Evolutionary conservation across 2,797 vertebrate genomes (phyloP).

Genomic region (Phoxinus dragarum): DNA sequence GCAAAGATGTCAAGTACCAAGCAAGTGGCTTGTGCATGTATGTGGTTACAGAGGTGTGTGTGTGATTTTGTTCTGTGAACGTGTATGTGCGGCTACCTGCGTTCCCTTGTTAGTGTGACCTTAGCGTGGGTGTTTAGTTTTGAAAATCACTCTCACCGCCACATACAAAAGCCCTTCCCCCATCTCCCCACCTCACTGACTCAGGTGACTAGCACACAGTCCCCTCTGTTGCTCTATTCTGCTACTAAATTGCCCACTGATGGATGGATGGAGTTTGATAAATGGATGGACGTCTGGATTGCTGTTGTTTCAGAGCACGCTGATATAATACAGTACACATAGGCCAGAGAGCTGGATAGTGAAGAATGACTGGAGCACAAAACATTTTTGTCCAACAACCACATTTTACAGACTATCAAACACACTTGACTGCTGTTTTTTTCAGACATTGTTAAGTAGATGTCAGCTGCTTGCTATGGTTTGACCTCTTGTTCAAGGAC

Average conservation of each 20-base stretch:
- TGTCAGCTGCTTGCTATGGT: constrained; percentile 20
- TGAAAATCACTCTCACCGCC: constrained; percentile 24
- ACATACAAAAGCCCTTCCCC: constrained; percentile 26
- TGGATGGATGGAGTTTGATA: constrained; percentile 54
- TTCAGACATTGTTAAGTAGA: constrained; percentile 27
- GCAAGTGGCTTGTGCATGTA: constrained; percentile 23
- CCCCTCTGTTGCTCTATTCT: constrained; percentile 23
- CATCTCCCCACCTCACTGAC: constrained; percentile 16
- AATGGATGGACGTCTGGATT: constrained; percentile 42
- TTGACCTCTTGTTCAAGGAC: constrained; percentile 44
- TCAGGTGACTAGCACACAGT: constrained; percentile 40
- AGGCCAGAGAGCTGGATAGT: constrained; percentile 42
- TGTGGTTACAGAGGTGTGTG: constrained; percentile 21
- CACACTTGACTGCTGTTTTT: constrained; percentile 31
- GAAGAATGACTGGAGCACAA: constrained; percentile 48
- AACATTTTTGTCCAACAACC: constrained; percentile 52
- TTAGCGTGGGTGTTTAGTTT: constrained; percentile 42
- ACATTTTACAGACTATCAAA: constrained; percentile 49
- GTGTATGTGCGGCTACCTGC: constrained; percentile 1
- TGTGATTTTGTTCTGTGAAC: neutral
- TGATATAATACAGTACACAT: constrained; percentile 44
- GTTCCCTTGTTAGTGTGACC: constrained; percentile 36
- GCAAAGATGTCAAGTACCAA: constrained; percentile 41
- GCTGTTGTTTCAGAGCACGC: constrained; percentile 41
- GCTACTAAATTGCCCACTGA: constrained; percentile 46